A percentile compares a stretch with the other conserved stretches of the same genome.
Conservation (phyloP, 2,797 vertebrate genomes). For the Brachyrhaphis roseni region DNA sequence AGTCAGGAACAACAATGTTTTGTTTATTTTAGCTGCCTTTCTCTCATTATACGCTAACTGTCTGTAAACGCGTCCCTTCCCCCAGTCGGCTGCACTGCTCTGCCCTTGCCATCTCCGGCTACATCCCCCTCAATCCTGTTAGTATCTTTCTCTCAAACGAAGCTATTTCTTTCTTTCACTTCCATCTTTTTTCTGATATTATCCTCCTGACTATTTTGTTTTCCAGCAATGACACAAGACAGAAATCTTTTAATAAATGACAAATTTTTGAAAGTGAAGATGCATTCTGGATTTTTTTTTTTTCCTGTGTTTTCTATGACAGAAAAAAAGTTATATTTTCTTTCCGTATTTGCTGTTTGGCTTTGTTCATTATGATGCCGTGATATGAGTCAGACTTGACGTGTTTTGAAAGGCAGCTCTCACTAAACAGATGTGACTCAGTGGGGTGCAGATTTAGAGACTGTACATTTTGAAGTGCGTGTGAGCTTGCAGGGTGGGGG, state of each 20-base stretch:
- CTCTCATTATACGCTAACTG: slow-evolving; percentile 52
- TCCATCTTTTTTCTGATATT: slow-evolving; percentile 52
- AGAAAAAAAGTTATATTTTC: not conserved
- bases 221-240: slow-evolving; percentile 53
- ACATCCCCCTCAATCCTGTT: slow-evolving; percentile 57
- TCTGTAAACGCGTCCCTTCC: slow-evolving; percentile 52
- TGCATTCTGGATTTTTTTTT: slow-evolving; percentile 12
- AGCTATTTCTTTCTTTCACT: slow-evolving; percentile 43
- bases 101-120: slow-evolving; percentile 55
- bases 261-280: slow-evolving; percentile 65
- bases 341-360: not conserved
- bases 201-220: slow-evolving; percentile 65
- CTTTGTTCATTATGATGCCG: not conserved
- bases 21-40: slow-evolving; percentile 72
- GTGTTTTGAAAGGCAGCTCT: slow-evolving; percentile 34
- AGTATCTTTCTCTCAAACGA: slow-evolving; percentile 54
- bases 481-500: slow-evolving; percentile 22
- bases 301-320: not conserved
- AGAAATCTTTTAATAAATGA: slow-evolving; percentile 79
- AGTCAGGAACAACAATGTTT: slow-evolving; percentile 64
- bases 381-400: not conserved
- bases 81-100: slow-evolving; percentile 54
- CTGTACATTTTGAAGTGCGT: slow-evolving; percentile 56
- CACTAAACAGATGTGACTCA: slow-evolving; percentile 67
- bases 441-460: slow-evolving; percentile 71